Conservation (phyloP, 1,140 invertebrate species). For the Pseudobourletiella spinata region DNA sequence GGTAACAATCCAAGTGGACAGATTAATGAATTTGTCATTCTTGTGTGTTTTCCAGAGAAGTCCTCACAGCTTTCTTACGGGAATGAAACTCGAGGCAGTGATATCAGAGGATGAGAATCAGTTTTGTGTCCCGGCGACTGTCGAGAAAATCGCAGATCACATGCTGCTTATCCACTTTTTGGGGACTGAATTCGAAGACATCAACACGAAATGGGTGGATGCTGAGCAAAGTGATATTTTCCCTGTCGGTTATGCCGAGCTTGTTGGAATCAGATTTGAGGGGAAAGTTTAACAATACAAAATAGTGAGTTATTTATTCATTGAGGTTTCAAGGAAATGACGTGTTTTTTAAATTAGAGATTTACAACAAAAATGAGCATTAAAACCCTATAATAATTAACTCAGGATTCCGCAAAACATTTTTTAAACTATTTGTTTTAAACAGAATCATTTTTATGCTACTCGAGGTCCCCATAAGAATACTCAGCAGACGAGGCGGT, state of each 20-base stretch:
- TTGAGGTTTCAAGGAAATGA: too few relatives aligned
- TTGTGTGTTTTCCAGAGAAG: not conserved
- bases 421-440: too few relatives aligned
- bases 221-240: not conserved
- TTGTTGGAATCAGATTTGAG: not conserved
- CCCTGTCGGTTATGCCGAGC: not conserved
- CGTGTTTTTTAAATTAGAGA: too few relatives aligned
- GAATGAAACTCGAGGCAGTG: not conserved
- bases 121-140: not conserved
- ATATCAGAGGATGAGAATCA: not conserved
- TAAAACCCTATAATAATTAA: too few relatives aligned
- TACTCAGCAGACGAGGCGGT: conserved; percentile 84
- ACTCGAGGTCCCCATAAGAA: too few relatives aligned
- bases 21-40: not conserved
- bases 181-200: not conserved
- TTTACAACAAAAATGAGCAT: too few relatives aligned
- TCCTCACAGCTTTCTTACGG: not conserved
- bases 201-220: not conserved
- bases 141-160: not conserved
- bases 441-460: too few relatives aligned
- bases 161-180: not conserved
- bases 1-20: not conserved
- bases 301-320: too few relatives aligned
- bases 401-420: too few relatives aligned
- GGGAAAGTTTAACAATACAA: too few relatives aligned